phyloP scores from a whole-genome alignment of 2,113 vertebrate species.

The Lepisosteus oculatus region DNA sequence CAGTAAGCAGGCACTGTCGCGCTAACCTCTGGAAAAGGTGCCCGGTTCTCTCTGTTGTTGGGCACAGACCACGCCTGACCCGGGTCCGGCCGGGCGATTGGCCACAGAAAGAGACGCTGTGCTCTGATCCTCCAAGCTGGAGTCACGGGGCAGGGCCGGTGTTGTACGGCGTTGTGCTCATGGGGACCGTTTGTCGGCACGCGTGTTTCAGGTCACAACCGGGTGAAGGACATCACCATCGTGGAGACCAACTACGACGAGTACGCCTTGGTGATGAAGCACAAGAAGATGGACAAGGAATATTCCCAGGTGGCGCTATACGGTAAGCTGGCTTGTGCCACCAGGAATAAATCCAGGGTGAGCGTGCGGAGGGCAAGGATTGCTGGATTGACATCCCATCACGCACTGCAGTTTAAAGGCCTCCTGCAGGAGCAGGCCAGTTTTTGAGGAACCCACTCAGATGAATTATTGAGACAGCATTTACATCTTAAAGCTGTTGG shows the following conservation, averaged over 20 bases:
- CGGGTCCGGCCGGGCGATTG: too few relatives aligned
- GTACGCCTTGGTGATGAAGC: constrained; percentile 65
- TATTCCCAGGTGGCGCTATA: constrained; percentile 68
- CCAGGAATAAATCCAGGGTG: too few relatives aligned
- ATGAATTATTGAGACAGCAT: too few relatives aligned
- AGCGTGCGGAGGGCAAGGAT: too few relatives aligned
- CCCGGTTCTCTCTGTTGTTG: too few relatives aligned
- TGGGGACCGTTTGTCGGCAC: background rate
- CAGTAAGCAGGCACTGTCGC: constrained; percentile 50
- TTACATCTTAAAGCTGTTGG: too few relatives aligned
- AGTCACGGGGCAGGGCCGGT: background rate
- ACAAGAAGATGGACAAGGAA: constrained; percentile 62
- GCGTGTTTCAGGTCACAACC: constrained; percentile 49
- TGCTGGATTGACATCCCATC: too few relatives aligned
- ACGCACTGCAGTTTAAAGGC: too few relatives aligned
- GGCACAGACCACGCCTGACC: too few relatives aligned
- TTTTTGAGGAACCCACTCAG: too few relatives aligned
- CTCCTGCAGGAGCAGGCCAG: too few relatives aligned
- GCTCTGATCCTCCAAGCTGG: background rate
- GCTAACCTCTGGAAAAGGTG: background rate
- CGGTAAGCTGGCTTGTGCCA: constrained; percentile 40
- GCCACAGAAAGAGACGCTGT: background rate
- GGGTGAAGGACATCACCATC: constrained; percentile 67
- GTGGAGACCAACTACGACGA: constrained; percentile 69
- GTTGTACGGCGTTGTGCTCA: background rate